phyloP scores from a whole-genome alignment of 2,113 vertebrate species.

The Tetraodon nigroviridis region DNA sequence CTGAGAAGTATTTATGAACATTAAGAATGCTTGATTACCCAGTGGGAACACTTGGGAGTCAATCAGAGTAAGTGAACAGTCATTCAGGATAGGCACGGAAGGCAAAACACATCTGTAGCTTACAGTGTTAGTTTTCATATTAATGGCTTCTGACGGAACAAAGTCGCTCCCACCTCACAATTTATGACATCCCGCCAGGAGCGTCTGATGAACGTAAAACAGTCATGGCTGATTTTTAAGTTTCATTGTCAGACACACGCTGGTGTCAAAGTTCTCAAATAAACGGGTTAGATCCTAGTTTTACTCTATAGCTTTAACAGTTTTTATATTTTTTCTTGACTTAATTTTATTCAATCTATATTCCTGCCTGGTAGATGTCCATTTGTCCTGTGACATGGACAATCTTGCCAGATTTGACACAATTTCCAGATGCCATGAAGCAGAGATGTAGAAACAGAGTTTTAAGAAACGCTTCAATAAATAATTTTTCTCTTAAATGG shows the following conservation, averaged over 20 bases:
- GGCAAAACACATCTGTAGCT: slow-evolving; percentile 57
- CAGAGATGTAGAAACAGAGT: too few species aligned
- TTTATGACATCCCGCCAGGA: slow-evolving; percentile 29
- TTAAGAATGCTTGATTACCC: slow-evolving; percentile 66
- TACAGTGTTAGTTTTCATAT: slow-evolving; percentile 39
- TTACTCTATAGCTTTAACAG: too few species aligned
- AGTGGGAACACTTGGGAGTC: slow-evolving; percentile 54
- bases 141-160: slow-evolving; percentile 49
- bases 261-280: slow-evolving; percentile 3
- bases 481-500: too few species aligned
- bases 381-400: too few species aligned
- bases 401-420: too few species aligned
- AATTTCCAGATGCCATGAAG: too few species aligned
- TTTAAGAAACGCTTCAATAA: too few species aligned
- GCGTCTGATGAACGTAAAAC: slow-evolving; percentile 37
- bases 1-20: slow-evolving; percentile 56
- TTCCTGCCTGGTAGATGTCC: too few species aligned
- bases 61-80: slow-evolving; percentile 54
- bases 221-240: slow-evolving; percentile 8
- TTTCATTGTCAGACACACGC: slow-evolving; percentile 27
- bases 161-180: slow-evolving; percentile 31
- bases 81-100: slow-evolving; percentile 40
- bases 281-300: background rate
- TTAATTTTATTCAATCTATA: too few species aligned
- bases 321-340: too few species aligned